These are phyloP conservation scores for Casuarius casuarius DNA, from an alignment of 2,113 vertebrate species.

Conservation along the genomic window DNA sequence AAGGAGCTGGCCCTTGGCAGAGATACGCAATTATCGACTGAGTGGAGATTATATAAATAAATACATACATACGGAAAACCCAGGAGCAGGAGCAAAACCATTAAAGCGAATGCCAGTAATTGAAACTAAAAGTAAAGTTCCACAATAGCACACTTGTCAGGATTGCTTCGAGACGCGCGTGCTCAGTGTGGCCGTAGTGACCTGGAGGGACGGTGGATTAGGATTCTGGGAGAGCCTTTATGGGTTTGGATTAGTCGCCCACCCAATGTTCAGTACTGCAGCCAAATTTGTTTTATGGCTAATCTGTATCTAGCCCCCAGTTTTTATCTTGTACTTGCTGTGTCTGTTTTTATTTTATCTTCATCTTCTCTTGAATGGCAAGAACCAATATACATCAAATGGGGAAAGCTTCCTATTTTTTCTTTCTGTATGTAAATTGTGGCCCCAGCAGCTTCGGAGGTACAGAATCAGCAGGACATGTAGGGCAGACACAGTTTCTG, in stretches of 20 bases:
- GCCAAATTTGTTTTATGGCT: neutral
- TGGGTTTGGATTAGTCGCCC: neutral
- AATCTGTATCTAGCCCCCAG: neutral
- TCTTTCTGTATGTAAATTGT: neutral
- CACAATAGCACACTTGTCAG: neutral
- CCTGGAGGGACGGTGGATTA: neutral
- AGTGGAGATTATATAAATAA: neutral
- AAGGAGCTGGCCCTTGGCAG: neutral
- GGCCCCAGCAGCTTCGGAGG: neutral
- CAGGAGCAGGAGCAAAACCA: neutral
- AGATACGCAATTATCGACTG: neutral
- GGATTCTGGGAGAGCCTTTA: neutral
- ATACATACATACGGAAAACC: neutral
- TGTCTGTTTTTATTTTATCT: neutral
- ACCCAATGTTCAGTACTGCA: neutral
- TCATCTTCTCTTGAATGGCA: neutral
- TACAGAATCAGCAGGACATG: fast-evolving
- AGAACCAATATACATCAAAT: neutral
- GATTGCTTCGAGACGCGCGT: neutral
- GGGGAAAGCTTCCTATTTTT: neutral
- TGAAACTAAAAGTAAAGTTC: neutral
- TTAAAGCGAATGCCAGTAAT: neutral
- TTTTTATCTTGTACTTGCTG: neutral
- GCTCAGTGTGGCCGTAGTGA: neutral
- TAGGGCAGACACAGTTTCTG: neutral